phyloP scores from a whole-genome alignment of 2,797 vertebrate genomes.

The Phrynocephalus guinanensis region DNA sequence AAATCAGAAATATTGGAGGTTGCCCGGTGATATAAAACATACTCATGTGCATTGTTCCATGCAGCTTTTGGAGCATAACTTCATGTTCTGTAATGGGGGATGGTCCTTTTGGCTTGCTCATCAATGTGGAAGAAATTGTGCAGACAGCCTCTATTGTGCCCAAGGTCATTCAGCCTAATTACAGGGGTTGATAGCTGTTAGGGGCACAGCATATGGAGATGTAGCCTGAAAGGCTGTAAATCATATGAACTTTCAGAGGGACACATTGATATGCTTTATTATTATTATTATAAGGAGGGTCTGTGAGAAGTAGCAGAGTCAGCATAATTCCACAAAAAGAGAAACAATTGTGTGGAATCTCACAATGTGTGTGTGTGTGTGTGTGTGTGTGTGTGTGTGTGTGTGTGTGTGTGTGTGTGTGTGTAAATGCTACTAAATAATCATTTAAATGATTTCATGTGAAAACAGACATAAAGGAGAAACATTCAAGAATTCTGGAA shows the following conservation, averaged over 20 bases:
- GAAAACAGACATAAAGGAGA: neutral
- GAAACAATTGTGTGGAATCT: neutral
- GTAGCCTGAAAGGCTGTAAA: constrained; percentile 29
- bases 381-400: neutral
- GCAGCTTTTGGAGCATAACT: constrained; percentile 21
- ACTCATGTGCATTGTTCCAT: neutral
- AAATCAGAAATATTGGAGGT: constrained; percentile 3
- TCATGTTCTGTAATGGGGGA: constrained; percentile 3
- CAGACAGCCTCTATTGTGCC: constrained; percentile 13
- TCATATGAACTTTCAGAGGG: neutral
- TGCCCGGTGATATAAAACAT: neutral
- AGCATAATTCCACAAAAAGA: constrained; percentile 3
- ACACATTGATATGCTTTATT: constrained; percentile 24
- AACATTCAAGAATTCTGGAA: neutral
- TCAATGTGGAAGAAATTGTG: constrained; percentile 26
- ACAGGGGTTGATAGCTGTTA: constrained; percentile 45
- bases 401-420: too few species aligned
- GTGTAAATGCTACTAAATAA: constrained; percentile 4
- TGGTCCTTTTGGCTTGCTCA: constrained; percentile 13
- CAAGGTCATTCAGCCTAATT: constrained; percentile 52
- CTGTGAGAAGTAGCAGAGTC: neutral
- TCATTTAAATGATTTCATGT: neutral
- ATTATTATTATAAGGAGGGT: neutral
- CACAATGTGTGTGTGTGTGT: too few species aligned
- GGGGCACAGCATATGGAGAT: constrained; percentile 11